Percentiles rank a stretch among this genome's conserved stretches.
phyloP scores from a whole-genome alignment of 2,113 vertebrate genomes.

The Haemorhous mexicanus region DNA sequence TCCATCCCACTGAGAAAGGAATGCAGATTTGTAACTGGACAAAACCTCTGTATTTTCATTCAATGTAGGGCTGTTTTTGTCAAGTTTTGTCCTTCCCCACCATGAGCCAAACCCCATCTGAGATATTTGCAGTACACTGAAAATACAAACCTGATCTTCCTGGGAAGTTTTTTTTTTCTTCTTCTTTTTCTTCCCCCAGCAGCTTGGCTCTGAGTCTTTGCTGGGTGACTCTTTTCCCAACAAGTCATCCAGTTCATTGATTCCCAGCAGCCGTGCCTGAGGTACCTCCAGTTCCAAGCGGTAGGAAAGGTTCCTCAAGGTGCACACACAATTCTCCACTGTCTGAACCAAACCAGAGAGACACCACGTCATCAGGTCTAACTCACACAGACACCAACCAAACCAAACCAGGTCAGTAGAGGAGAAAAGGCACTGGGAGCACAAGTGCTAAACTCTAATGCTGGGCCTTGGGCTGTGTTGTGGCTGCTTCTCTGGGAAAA shows the following conservation, averaged over 20 bases:
- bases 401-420: background rate
- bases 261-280: constrained; percentile 82
- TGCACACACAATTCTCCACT: constrained; percentile 98
- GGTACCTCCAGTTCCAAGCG: constrained; percentile 93
- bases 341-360: constrained; percentile 77
- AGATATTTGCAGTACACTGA: background rate
- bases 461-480: background rate
- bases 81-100: background rate
- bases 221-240: constrained; percentile 87
- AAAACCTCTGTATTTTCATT: background rate
- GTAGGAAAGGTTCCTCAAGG: constrained; percentile 94
- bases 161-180: constrained; percentile 90
- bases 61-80: background rate
- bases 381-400: background rate
- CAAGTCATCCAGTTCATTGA: constrained; percentile 88
- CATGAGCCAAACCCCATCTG: background rate
- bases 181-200: constrained; percentile 97
- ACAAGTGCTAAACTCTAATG: background rate
- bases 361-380: background rate
- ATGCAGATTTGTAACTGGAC: fast-evolving
- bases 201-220: constrained; percentile 91
- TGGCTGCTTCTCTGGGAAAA: background rate
- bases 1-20: constrained; percentile 88
- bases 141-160: constrained; percentile 86
- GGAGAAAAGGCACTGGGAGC: background rate